Base-by-base conservation (phyloP, 2,113 vertebrate genomes). In the Mormyrus lacerda region DNA sequence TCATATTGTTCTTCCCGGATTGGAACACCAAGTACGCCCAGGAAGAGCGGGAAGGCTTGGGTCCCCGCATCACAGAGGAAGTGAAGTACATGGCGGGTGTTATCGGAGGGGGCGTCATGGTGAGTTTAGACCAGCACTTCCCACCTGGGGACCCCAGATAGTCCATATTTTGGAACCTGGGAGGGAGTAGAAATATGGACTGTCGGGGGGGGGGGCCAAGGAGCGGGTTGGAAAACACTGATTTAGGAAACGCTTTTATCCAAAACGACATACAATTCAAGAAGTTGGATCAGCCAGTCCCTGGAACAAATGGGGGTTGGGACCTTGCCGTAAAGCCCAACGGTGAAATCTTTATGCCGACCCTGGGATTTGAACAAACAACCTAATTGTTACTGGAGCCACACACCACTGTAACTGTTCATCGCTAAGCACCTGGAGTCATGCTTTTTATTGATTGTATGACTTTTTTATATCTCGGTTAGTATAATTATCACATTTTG, bases 51-150 rank as follows among this genome's bases (percentile, higher is more conserved):
- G 19, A 92, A 0, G 92, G 87, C 3, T 0, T 3, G 3, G 0
- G 61, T 13, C 0, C 0, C 0, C 84, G 93, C 13, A 93, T 97
- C 24, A 96, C 96, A 0, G 93, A 94, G 24, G 96, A 97, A 89
- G 96, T 97, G 42, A 95, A 96, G 55, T 97, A 96, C 92, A 94
- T 97, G 93, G 96, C 96, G 2, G 96, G 96, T 4, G 84, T 97
- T 3, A 6, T 97, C 0, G 96, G 96, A 91, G 96, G 96, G 0
- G 96, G 96, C 0, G 0, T 95, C 2, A 76, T 97, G 96, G 96
- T 97, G 65, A 96, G 96, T 91, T 10, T 3, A 4, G 5, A 24
- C 35, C 31, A 42, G 9, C 85, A 87, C 15, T n/a, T 2, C 15
- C 27, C 24, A 47, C 27, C 27, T 85, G 55, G 55, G 55, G 24